phyloP scores from a whole-genome alignment of 2,113 vertebrate genomes.

The Phylloscopus trochilus region DNA sequence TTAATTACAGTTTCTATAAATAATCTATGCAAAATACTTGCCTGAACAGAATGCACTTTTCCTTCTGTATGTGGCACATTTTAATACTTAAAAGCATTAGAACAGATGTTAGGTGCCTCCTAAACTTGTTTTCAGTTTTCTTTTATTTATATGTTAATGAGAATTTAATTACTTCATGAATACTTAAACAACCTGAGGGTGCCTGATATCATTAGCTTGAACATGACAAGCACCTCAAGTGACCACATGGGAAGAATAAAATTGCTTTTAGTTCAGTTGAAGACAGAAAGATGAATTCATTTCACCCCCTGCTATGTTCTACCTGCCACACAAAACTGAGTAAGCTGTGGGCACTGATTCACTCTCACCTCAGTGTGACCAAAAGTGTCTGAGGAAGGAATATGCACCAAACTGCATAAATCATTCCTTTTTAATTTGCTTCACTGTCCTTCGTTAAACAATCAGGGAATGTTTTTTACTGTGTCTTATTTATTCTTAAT shows the following conservation, averaged over 20 bases:
- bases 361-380: slow-evolving; percentile 43
- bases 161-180: slow-evolving; percentile 90
- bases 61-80: slow-evolving; percentile 70
- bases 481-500: slow-evolving; percentile 30
- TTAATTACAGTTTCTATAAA: slow-evolving; percentile 81
- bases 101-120: slow-evolving; percentile 85
- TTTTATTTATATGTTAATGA: slow-evolving; percentile 91
- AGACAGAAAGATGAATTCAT: slow-evolving; percentile 79
- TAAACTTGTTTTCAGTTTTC: slow-evolving; percentile 84
- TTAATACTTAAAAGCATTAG: slow-evolving; percentile 83
- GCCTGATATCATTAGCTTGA: slow-evolving; percentile 84
- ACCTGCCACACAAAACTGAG: slow-evolving; percentile 68
- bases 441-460: slow-evolving; percentile 57
- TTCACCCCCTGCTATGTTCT: slow-evolving; percentile 78
- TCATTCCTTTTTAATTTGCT: slow-evolving; percentile 54
- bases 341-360: slow-evolving; percentile 44
- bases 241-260: slow-evolving; percentile 85
- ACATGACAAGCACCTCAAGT: slow-evolving; percentile 85
- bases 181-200: slow-evolving; percentile 85
- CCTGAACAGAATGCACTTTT: slow-evolving; percentile 75
- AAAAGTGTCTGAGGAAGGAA: slow-evolving; percentile 39
- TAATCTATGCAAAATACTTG: slow-evolving; percentile 75
- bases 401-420: slow-evolving; percentile 20
- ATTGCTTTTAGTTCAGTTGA: slow-evolving; percentile 81
- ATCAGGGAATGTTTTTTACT: not conserved